Percentiles rank a stretch among this genome's conserved stretches.
Evolutionary conservation across 2,797 vertebrate species (phyloP).

Genomic region (Hypotaenidia okinawae): DNA sequence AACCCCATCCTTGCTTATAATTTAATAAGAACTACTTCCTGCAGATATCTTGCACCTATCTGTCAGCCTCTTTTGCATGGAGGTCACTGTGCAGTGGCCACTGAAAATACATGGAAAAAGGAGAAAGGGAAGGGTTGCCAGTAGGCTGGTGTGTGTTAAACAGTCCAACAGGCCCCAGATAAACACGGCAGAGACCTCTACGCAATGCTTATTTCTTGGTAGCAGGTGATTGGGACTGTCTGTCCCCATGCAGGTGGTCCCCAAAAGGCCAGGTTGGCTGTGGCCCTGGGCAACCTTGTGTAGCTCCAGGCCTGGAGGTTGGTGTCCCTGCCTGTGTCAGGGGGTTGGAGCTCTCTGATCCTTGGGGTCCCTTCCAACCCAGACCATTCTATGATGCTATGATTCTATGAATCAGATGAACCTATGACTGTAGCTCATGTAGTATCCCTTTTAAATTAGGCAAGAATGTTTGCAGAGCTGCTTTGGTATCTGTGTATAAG

Average conservation of each 20-base stretch:
- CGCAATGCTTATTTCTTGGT: background rate
- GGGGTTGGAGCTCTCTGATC: too few species aligned
- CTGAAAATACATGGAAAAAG: background rate
- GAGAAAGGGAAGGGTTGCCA: background rate
- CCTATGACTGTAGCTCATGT: background rate
- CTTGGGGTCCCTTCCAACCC: too few species aligned
- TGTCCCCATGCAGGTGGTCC: background rate
- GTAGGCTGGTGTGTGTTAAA: background rate
- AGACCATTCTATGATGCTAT: too few species aligned
- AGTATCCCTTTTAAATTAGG: background rate
- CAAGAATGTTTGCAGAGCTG: background rate
- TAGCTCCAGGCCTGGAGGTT: too few species aligned
- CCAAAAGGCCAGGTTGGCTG: too few species aligned
- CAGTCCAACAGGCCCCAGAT: background rate
- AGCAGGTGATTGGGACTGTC: background rate
- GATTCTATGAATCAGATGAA: background rate
- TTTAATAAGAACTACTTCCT: background rate
- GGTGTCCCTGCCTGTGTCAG: too few species aligned
- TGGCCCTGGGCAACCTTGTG: too few species aligned
- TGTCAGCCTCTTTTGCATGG: fast-evolving
- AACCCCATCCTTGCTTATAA: background rate
- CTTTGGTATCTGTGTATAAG: background rate
- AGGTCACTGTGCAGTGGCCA: background rate
- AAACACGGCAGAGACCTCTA: fast-evolving
- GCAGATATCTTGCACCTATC: background rate